Percentiles rank a stretch among this genome's conserved stretches.
Conservation (phyloP, 2,113 vertebrate genomes). For the Paramormyrops kingsleyae region DNA sequence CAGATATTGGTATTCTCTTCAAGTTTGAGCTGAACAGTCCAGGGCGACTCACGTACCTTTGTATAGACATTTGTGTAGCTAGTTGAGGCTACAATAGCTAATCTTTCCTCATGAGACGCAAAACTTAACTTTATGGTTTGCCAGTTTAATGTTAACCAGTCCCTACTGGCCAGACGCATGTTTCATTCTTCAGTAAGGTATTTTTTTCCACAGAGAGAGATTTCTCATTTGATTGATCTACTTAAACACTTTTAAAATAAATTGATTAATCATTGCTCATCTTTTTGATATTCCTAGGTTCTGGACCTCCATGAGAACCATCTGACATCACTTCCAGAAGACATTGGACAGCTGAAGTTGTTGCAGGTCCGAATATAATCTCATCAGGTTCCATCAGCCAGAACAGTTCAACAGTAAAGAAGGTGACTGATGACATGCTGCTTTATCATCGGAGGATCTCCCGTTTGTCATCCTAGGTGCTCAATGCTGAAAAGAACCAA, state of each 20-base stretch:
- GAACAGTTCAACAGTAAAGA: neutral
- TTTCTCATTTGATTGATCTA: neutral
- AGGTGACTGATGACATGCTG: neutral
- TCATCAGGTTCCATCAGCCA: neutral
- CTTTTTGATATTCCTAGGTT: slow-evolving; percentile 60
- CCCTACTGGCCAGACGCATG: neutral
- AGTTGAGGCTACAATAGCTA: neutral
- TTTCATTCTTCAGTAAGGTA: neutral
- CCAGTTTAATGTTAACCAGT: neutral
- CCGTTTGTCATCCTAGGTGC: slow-evolving; percentile 63
- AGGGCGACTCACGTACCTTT: neutral
- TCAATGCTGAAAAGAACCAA: slow-evolving; percentile 82
- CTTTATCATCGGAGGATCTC: neutral
- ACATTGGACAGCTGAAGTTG: slow-evolving; percentile 71
- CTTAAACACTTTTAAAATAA: neutral
- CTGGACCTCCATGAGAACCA: slow-evolving; percentile 88
- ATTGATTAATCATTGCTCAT: neutral
- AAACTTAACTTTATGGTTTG: neutral
- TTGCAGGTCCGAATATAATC: slow-evolving; percentile 61
- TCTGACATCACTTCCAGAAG: slow-evolving; percentile 71
- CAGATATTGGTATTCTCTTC: neutral
- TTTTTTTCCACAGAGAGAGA: neutral
- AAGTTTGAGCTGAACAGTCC: neutral
- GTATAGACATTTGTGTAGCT: neutral
- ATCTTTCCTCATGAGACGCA: neutral